Percentiles rank a stretch among this genome's conserved stretches.
These are phyloP conservation scores for Asobara japonica DNA, from an alignment of 1,140 invertebrate species.

Conservation along the genomic window DNA sequence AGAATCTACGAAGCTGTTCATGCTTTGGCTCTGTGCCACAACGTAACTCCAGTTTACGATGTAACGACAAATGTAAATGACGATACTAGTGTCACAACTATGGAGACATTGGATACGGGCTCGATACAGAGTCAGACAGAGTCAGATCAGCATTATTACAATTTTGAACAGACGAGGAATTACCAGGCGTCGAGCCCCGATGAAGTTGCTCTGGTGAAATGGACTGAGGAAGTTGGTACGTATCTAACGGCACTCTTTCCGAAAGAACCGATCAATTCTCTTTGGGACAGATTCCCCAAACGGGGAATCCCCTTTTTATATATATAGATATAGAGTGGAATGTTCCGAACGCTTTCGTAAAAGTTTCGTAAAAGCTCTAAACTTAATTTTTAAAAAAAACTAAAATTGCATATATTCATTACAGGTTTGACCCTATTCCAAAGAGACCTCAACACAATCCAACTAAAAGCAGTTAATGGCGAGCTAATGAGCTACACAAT, in stretches of 20 bases:
- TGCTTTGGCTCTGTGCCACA: constrained; percentile 96
- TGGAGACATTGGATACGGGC: constrained; percentile 58
- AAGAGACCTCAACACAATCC: constrained; percentile 82
- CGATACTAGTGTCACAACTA: constrained; percentile 54
- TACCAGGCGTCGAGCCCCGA: constrained; percentile 96
- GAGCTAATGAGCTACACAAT: constrained; percentile 84
- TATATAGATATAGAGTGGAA: too few species aligned
- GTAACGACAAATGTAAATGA: constrained; percentile 51
- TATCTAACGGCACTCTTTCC: too few species aligned
- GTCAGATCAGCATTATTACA: constrained; percentile 72
- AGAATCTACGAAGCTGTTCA: constrained; percentile 91
- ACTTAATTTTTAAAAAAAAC: too few species aligned
- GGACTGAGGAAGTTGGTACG: constrained; percentile 82
- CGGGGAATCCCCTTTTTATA: too few species aligned
- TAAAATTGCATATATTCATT: too few species aligned
- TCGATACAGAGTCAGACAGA: constrained; percentile 71
- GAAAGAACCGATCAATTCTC: too few species aligned
- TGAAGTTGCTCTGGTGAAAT: constrained; percentile 86
- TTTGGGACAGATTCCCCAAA: too few species aligned
- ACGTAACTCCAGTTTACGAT: constrained; percentile 98
- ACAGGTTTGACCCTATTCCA: constrained; percentile 78
- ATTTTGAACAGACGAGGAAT: constrained; percentile 56
- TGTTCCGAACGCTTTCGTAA: too few species aligned
- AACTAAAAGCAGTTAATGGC: constrained; percentile 79
- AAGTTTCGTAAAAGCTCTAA: too few species aligned